phyloP scores from a whole-genome alignment of 2,797 vertebrate genomes.

The Typhlichthys subterraneus region DNA sequence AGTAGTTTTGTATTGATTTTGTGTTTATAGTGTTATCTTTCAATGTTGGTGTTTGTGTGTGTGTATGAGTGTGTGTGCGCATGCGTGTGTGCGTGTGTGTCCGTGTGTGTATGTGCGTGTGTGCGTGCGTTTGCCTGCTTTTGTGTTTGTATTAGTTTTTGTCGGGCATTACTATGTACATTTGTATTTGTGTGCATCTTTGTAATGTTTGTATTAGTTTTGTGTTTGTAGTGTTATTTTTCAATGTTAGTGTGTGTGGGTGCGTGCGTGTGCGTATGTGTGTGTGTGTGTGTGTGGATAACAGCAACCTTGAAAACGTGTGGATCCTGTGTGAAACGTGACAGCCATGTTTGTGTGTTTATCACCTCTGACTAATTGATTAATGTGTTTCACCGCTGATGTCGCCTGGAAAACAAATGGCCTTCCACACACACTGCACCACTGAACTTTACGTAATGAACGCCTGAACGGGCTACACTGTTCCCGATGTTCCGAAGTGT shows the following conservation, averaged over 20 bases:
- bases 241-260: too few relatives aligned
- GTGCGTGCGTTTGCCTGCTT: background rate
- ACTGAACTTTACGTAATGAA: constrained; percentile 75
- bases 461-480: constrained; percentile 62
- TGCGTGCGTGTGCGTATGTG: background rate
- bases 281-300: constrained; percentile 44
- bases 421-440: constrained; percentile 36
- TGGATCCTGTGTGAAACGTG: constrained; percentile 63
- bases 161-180: background rate
- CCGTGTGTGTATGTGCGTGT: background rate
- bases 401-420: constrained; percentile 71
- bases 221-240: too few relatives aligned
- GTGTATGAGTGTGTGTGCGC: too few relatives aligned
- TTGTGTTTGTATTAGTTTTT: background rate
- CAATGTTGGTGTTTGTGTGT: too few relatives aligned
- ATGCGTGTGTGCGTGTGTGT: too few relatives aligned
- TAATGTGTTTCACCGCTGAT: constrained; percentile 71
- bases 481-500: constrained; percentile 61
- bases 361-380: constrained; percentile 75
- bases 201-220: constrained; percentile 10
- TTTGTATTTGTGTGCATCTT: background rate
- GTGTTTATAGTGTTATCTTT: too few relatives aligned
- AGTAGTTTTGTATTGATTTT: too few relatives aligned
- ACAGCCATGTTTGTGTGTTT: constrained; percentile 60
- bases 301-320: constrained; percentile 66